phyloP scores from a whole-genome alignment of 2,888 invertebrate genomes.

The Parapristionchus giblindavisi region DNA sequence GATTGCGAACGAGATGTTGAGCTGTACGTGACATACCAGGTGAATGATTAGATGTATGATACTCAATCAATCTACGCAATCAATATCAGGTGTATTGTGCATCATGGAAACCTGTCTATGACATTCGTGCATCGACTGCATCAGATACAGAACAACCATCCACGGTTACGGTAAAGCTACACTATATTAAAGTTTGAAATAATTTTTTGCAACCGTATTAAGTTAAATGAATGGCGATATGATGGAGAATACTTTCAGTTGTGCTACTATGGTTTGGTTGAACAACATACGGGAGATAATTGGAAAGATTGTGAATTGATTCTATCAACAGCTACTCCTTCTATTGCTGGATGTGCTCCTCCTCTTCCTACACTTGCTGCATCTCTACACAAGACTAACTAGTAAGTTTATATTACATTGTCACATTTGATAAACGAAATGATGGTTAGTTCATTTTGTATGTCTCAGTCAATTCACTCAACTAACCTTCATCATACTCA shows the following conservation, averaged over 20 bases:
- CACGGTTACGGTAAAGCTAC: constrained; percentile 45
- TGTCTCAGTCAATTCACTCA: background rate
- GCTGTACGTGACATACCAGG: constrained; percentile 69
- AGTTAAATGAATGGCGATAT: background rate
- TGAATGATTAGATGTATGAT: too few species aligned
- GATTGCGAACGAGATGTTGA: constrained; percentile 60
- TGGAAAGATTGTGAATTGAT: constrained; percentile 71
- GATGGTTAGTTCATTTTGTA: background rate
- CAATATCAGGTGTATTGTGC: constrained; percentile 68
- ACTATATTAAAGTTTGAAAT: background rate
- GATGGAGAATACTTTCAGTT: too few species aligned
- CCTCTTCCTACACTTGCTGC: constrained; percentile 64
- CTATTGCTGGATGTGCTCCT: constrained; percentile 71
- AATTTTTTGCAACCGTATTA: background rate
- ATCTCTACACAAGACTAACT: constrained; percentile 40
- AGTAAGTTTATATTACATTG: background rate
- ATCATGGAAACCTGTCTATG: constrained; percentile 72
- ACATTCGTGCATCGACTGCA: constrained; percentile 70
- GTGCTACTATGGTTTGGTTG: constrained; percentile 71
- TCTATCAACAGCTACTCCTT: constrained; percentile 71
- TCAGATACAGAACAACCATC: constrained; percentile 62
- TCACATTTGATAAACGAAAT: background rate
- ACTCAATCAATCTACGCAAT: too few species aligned
- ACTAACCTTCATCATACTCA: too few species aligned
- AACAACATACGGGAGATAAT: constrained; percentile 72